Percentiles rank a stretch among this genome's conserved stretches.
Conservation (phyloP, 2,888 invertebrate genomes). For the Amiota mariae region DNA sequence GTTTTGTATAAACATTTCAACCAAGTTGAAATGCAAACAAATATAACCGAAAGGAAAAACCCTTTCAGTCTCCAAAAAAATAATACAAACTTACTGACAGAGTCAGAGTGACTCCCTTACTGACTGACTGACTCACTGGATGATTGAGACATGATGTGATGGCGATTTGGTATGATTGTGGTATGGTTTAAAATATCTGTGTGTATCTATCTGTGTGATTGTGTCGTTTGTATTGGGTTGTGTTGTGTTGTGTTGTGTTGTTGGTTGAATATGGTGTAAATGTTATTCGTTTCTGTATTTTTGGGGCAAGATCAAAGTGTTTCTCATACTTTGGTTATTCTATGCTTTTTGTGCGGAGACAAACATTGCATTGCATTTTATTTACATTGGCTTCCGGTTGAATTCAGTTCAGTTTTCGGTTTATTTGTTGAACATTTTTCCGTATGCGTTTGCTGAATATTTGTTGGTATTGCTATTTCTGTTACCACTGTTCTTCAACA, state of each 20-base stretch:
- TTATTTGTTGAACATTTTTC: conserved; percentile 37
- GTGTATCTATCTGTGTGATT: neutral
- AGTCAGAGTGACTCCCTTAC: neutral
- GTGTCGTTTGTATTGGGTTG: neutral
- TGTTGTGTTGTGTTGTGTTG: no score
- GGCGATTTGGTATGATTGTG: no score
- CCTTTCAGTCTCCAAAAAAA: neutral
- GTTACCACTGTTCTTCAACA: neutral
- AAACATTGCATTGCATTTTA: conserved; percentile 61
- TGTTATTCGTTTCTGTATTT: neutral
- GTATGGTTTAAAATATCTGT: neutral
- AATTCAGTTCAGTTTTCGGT: conserved; percentile 54
- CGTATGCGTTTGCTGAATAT: conserved; percentile 40
- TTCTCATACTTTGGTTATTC: conserved; percentile 5
- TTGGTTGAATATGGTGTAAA: neutral
- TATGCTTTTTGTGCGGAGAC: conserved; percentile 60
- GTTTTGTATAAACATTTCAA: conserved; percentile 6
- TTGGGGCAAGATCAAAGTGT: conserved; percentile 27
- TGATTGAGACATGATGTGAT: no score
- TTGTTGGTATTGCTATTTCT: conserved; percentile 28
- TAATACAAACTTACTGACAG: neutral
- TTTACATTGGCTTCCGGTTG: conserved; percentile 67
- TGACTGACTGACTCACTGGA: no score
- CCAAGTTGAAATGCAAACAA: conserved; percentile 14
- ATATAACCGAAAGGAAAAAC: neutral